Evolutionary conservation across 2,888 invertebrate species (phyloP).

Genomic region (Limnephilus marmoratus): DNA sequence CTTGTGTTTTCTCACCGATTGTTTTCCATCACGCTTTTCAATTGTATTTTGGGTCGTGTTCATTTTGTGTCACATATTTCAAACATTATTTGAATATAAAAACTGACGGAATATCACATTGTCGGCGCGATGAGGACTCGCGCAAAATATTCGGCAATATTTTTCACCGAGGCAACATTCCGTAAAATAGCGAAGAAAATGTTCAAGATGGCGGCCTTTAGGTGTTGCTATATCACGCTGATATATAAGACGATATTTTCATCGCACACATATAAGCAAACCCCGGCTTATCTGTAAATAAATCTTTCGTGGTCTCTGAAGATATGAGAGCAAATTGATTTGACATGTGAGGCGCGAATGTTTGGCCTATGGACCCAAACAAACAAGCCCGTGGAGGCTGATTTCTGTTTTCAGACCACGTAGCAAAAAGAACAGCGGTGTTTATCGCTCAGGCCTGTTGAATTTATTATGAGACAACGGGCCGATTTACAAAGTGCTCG

Average conservation of each 20-base stretch:
- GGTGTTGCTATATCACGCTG: conserved; percentile 27
- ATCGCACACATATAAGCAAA: conserved; percentile 34
- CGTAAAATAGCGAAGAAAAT: conserved; percentile 42
- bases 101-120: conserved; percentile 23
- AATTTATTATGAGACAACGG: not conserved
- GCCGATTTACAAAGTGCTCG: conserved; percentile 23
- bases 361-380: conserved; percentile 57
- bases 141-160: conserved; percentile 10
- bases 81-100: conserved; percentile 42
- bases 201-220: conserved; percentile 25
- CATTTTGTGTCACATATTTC: conserved; percentile 20
- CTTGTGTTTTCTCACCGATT: conserved; percentile 2
- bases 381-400: conserved; percentile 48
- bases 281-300: conserved; percentile 50
- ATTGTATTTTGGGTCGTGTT: conserved; percentile 22
- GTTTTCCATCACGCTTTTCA: conserved; percentile 12
- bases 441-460: not conserved
- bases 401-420: conserved; percentile 17
- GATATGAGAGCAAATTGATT: conserved; percentile 61
- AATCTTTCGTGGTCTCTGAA: conserved; percentile 32
- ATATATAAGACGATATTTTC: conserved; percentile 42
- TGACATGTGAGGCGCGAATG: conserved; percentile 56
- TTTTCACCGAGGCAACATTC: conserved; percentile 31
- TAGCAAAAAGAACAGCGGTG: conserved; percentile 5
- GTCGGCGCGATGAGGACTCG: not conserved